Conservation (phyloP, 2,888 invertebrate species). For the Portevinia maculata region DNA sequence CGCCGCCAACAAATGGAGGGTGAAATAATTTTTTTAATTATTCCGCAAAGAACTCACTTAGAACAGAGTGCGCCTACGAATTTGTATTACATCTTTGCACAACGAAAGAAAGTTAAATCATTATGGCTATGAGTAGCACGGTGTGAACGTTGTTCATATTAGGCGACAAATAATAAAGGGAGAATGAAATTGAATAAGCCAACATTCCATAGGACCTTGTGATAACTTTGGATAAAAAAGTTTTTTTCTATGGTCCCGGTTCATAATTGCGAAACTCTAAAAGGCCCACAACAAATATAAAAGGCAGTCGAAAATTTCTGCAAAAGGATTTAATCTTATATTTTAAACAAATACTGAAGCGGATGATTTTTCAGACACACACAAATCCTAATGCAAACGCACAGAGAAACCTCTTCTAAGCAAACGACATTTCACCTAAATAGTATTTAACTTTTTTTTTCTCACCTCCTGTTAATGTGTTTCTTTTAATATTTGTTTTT, state of each 20-base stretch:
- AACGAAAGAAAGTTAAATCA: conserved; percentile 47
- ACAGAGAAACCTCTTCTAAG: conserved; percentile 45
- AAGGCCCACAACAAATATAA: conserved; percentile 55
- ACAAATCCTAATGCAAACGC: conserved; percentile 26
- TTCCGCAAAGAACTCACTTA: conserved; percentile 66
- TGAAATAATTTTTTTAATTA: conserved; percentile 70
- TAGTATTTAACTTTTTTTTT: conserved; percentile 54
- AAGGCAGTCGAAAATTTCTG: conserved; percentile 50
- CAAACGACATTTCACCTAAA: conserved; percentile 57
- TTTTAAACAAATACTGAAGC: conserved; percentile 58
- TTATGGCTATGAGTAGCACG: conserved; percentile 26
- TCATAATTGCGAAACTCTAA: conserved; percentile 49
- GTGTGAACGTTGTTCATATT: conserved; percentile 55
- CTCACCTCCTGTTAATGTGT: conserved; percentile 54
- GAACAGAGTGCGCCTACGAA: conserved; percentile 39
- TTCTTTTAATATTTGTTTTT: conserved; percentile 34
- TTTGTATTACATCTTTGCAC: conserved; percentile 50
- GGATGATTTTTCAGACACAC: conserved; percentile 47
- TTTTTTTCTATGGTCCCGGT: conserved; percentile 39
- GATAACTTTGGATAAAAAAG: conserved; percentile 39
- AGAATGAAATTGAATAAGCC: conserved; percentile 60
- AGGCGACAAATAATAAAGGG: conserved; percentile 58
- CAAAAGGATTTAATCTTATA: conserved; percentile 65
- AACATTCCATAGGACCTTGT: conserved; percentile 53
- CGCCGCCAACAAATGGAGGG: conserved; percentile 61